A percentile compares a stretch with the other conserved stretches of the same genome.
Conservation (phyloP, 1,140 invertebrate genomes). For the Tetraneura akinire region DNA sequence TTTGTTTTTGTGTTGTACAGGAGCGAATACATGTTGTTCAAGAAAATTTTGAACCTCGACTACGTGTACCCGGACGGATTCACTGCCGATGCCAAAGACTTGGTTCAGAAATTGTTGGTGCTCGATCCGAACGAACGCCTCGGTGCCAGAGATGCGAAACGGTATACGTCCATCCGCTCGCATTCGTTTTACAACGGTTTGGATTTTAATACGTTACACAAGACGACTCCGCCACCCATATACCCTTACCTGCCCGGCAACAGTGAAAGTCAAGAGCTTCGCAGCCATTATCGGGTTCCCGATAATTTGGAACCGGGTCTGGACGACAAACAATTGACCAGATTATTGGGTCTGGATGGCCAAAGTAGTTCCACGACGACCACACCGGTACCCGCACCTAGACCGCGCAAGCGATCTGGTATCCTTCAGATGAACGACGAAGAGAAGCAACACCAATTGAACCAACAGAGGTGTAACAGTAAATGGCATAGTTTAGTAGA, state of each 20-base stretch:
- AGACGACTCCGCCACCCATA: constrained; percentile 79
- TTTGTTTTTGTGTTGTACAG: constrained; percentile 59
- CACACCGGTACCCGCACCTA: constrained; percentile 52
- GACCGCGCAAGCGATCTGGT: constrained; percentile 58
- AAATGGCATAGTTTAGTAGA: constrained; percentile 87
- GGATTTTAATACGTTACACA: constrained; percentile 79
- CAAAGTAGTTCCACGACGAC: constrained; percentile 26
- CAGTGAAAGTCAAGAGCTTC: constrained; percentile 72
- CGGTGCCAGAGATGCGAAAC: constrained; percentile 76
- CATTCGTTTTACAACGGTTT: constrained; percentile 85
- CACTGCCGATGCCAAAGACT: constrained; percentile 76
- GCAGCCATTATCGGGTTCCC: constrained; percentile 64
- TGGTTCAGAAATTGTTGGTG: constrained; percentile 85
- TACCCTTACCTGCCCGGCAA: constrained; percentile 78
- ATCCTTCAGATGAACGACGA: constrained; percentile 64
- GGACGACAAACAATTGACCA: constrained; percentile 75
- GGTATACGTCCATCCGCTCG: constrained; percentile 78
- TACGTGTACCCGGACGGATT: constrained; percentile 94
- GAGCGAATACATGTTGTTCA: constrained; percentile 95
- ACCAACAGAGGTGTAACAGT: constrained; percentile 74
- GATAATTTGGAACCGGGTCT: constrained; percentile 83
- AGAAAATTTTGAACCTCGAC: constrained; percentile 89
- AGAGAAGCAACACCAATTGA: constrained; percentile 64
- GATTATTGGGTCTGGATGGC: constrained; percentile 70
- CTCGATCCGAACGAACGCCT: constrained; percentile 77